Conservation (phyloP, 92 coral and sea anemone species). For the Pocillopora meandrina region DNA sequence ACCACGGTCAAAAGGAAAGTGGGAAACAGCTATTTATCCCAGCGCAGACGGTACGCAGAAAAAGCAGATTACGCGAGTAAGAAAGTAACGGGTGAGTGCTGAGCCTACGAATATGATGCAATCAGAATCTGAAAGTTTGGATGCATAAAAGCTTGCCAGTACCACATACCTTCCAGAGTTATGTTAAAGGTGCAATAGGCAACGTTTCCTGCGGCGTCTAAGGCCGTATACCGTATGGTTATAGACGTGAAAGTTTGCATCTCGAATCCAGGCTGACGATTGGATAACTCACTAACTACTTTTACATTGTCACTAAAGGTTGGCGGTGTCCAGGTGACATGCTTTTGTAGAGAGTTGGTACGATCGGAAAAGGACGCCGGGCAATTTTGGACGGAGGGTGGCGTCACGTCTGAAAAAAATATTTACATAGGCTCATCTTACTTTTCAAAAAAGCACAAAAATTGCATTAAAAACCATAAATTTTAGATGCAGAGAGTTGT, state of each 20-base stretch:
- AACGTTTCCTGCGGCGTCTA: conserved; percentile 86
- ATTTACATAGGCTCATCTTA: not conserved
- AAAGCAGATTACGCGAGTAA: too few relatives aligned
- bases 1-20: too few relatives aligned
- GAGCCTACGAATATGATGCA: not conserved
- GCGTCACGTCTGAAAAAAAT: conserved; percentile 66
- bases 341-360: conserved; percentile 41
- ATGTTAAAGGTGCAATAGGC: conserved; percentile 75
- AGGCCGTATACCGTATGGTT: conserved; percentile 76
- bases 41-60: too few relatives aligned
- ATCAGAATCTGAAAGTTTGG: not conserved
- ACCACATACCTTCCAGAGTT: conserved; percentile 68
- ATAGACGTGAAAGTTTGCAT: conserved; percentile 75
- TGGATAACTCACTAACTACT: conserved; percentile 65
- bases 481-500: too few relatives aligned
- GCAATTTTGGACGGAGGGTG: conserved; percentile 71
- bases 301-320: conserved; percentile 91
- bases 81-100: not conserved
- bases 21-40: too few relatives aligned
- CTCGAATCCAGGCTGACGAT: conserved; percentile 80
- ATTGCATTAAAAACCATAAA: not conserved
- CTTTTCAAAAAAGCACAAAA: not conserved
- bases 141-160: not conserved
- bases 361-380: conserved; percentile 54
- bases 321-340: conserved; percentile 85